Conservation (phyloP, 2,113 vertebrate genomes). For the Prunella fulvescens region DNA sequence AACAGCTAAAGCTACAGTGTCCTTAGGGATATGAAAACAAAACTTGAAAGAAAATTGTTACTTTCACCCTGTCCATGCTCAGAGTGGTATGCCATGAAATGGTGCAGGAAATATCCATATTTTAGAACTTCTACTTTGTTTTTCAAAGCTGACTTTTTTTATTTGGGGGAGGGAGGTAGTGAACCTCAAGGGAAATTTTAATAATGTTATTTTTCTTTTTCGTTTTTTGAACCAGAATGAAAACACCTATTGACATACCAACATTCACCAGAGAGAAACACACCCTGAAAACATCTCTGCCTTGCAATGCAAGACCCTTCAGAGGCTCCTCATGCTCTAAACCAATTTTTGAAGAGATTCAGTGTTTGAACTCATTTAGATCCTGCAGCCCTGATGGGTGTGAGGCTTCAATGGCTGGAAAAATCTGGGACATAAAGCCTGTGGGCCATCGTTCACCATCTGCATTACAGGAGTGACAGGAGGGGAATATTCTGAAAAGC, state of each 20-base stretch:
- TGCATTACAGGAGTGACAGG: rapidly evolving
- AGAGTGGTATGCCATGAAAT: background rate
- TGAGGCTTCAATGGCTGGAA: background rate
- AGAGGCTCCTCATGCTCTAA: background rate
- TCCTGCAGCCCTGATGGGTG: background rate
- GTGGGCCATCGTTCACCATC: background rate
- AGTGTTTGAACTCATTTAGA: background rate
- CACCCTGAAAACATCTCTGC: background rate
- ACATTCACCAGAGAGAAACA: background rate
- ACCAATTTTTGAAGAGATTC: background rate
- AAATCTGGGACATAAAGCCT: background rate
- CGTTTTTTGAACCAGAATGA: background rate
- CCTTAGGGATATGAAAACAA: background rate
- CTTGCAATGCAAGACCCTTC: background rate
- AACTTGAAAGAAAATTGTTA: background rate
- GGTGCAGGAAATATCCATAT: background rate
- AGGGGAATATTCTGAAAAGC: background rate
- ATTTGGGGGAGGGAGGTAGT: rapidly evolving
- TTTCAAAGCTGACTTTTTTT: background rate
- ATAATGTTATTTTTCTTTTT: no score
- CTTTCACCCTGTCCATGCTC: background rate
- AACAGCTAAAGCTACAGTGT: background rate
- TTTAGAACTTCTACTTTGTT: background rate
- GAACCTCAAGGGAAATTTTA: background rate
- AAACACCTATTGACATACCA: background rate